Evolutionary conservation across 2,113 vertebrate species (phyloP).

Genomic region (Maccullochella peelii): DNA sequence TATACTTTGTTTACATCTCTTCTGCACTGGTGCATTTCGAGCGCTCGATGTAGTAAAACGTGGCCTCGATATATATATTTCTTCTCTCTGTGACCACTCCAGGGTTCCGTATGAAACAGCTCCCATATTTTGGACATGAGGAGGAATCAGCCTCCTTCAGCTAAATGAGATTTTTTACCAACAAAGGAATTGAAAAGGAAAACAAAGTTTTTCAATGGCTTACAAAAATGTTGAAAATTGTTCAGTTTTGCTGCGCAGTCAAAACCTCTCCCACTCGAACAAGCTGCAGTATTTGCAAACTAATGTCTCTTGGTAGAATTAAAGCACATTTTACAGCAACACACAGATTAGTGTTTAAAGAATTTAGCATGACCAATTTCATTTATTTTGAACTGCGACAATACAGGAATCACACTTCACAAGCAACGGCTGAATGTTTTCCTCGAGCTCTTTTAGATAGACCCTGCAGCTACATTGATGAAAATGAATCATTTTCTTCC

Average conservation of each 20-base stretch:
- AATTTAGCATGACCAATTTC: conserved; percentile 49
- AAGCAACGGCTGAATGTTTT: conserved; percentile 35
- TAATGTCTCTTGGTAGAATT: conserved; percentile 38
- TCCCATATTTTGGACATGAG: background rate
- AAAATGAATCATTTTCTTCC: conserved; percentile 58
- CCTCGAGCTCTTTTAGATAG: conserved; percentile 32
- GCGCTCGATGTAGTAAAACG: too few relatives aligned
- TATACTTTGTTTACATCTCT: background rate
- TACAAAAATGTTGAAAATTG: conserved; percentile 8
- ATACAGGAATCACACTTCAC: conserved; percentile 36
- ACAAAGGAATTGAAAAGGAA: background rate
- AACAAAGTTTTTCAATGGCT: background rate
- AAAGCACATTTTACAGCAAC: conserved; percentile 34
- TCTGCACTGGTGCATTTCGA: background rate
- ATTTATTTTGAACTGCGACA: conserved; percentile 49
- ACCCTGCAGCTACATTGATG: conserved; percentile 18
- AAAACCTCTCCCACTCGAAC: conserved; percentile 20
- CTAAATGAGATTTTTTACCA: background rate
- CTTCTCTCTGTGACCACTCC: too few relatives aligned
- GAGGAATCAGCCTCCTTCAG: background rate
- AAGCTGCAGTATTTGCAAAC: conserved; percentile 47
- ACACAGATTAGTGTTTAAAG: conserved; percentile 47
- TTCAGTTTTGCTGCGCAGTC: conserved; percentile 8
- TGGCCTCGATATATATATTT: too few relatives aligned
- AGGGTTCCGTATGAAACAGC: too few relatives aligned